Evolutionary conservation across 1,140 invertebrate species (phyloP), one percentile per base, ranked within the genome.

Genomic region (Potamilus streckersoni): DNA sequence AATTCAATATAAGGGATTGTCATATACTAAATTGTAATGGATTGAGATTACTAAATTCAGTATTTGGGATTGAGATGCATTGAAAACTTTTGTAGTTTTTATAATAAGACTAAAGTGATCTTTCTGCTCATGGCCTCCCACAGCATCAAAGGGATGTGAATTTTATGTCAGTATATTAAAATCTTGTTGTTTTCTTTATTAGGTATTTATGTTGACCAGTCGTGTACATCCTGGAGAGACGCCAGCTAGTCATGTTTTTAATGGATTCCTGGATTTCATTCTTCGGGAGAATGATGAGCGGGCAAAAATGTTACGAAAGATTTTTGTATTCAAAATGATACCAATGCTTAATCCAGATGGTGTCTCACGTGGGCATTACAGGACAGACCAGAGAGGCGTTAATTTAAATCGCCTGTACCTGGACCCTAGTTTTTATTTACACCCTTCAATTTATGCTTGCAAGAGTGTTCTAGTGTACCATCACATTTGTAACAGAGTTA

Each of bases 341-440:
- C 96, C 96, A 3, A 95, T 97, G 92, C 90, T 98, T 66, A 98
- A 98, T 91, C 96, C 96, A 2, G 96, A 98, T 88, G 96, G 96
- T 13, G 96, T 97, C 1, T 93, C 93, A n/a, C 91, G 93, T 68
- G 96, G 96, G 11, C 95, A 96, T 88, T 97, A 97, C 88, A 91
- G 96, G 58, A 97, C 96, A 60, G 96, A 97, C 89, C 95, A 95
- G 1, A 92, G 94, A 73, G 90, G 90, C 4, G 86, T 90, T 55
- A 90, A 91, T 81, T 79, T 91, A 11, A 91, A 91, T 69, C 79
- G 90, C 15, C 78, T 90, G 38, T 91, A 91, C 72, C 71, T 88
- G n/a, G 88, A 90, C 73, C 90, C 90, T 0, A 85, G 82, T 69
- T 82, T 86, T 72, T 65, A 79, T 6, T 78, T 84, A 15, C 88